Evolutionary conservation across 2,113 vertebrate genomes (phyloP), one percentile per base, ranked within the genome.

Genomic region (Oreochromis niloticus): DNA sequence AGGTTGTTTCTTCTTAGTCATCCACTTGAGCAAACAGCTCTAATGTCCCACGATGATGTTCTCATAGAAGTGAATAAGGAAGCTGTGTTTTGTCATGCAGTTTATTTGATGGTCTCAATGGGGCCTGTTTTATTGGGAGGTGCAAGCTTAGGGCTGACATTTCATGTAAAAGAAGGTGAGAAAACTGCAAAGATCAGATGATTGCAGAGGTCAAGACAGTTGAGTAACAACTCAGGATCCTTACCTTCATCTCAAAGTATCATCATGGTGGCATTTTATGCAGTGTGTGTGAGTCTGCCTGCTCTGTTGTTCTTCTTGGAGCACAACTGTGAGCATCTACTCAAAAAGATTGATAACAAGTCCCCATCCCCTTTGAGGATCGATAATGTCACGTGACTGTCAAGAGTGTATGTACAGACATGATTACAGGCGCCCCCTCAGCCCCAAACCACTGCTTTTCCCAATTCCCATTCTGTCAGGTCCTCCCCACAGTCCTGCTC

Each of bases 351-450:
- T 36, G 22, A 84, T n/a, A 10, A 32, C 75, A 73, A 9, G 12
- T 61, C 8, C 27, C 5, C 11, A 73, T 71, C 85, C 68, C 39
- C 30, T 61, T 55, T 41, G 52, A 24, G 52, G 73, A 92, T 90
- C 89, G 82, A 92, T 93, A 59, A 32, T 43, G 55, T 92, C 83
- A 93, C 59, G 32, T 93, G 90, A 85, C 83, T 91, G 85, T 87
- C 83, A 48, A 79, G 83, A 92, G 81, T 61, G 86, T n/a, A 16
- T 24, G 17, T 36, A 61, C 48, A 87, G 41, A 63, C 30, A 32
- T 2, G 19, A 41, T 19, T 24, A 36, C 30, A 50, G n/a, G 17
- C 46, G 10, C 17, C 27, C 27, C 59, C 61, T 7, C 22, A 43
- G 9, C 55, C 63, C 24, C 71, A 36, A 27, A 43, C 24, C 50